Conservation (phyloP, 1,140 invertebrate genomes). For the Tribolium castaneum region DNA sequence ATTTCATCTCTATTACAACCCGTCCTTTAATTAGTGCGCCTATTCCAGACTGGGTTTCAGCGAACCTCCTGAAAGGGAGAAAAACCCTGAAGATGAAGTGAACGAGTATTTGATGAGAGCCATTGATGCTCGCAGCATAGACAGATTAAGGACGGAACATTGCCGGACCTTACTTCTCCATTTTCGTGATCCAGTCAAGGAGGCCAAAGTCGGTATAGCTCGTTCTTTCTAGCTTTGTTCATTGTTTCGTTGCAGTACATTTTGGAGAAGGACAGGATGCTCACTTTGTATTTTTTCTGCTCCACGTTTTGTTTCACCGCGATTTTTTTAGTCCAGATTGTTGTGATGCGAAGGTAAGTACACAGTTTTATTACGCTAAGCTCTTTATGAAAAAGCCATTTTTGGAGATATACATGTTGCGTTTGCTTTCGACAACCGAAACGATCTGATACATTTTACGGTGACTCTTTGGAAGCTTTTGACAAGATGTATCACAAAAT, state of each 20-base stretch:
- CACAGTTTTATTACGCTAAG: too few relatives aligned
- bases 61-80: constrained; percentile 69
- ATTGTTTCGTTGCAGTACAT: constrained; percentile 73
- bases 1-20: constrained; percentile 14
- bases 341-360: constrained; percentile 78
- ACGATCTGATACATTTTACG: too few relatives aligned
- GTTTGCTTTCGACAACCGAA: too few relatives aligned
- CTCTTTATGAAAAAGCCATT: too few relatives aligned
- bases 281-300: constrained; percentile 85
- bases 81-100: constrained; percentile 90
- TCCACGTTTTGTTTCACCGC: constrained; percentile 78
- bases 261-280: constrained; percentile 83
- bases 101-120: constrained; percentile 94
- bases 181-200: constrained; percentile 81
- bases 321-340: constrained; percentile 72
- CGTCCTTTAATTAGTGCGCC: constrained; percentile 8
- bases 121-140: constrained; percentile 94
- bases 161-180: constrained; percentile 84
- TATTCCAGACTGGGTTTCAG: constrained; percentile 74
- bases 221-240: background rate
- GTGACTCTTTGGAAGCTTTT: too few relatives aligned
- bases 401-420: too few relatives aligned
- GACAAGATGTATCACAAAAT: too few relatives aligned
- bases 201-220: constrained; percentile 75
- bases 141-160: constrained; percentile 86